phyloP scores from a whole-genome alignment of 2,113 vertebrate genomes.

The Microcebus jonahi region DNA sequence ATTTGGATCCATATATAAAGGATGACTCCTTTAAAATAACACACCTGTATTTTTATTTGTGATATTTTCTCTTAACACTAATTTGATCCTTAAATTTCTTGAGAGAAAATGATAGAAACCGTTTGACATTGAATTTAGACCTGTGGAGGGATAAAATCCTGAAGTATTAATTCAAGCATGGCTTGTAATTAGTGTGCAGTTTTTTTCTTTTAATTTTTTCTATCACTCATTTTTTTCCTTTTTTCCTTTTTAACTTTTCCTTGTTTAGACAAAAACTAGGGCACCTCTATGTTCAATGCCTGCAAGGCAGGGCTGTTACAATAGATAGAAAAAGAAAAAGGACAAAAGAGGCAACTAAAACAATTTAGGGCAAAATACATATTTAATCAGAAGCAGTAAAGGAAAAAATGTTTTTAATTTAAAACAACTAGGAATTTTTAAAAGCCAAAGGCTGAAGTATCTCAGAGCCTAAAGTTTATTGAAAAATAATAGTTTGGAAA shows the following conservation, averaged over 20 bases:
- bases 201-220: neutral
- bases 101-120: neutral
- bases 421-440: neutral
- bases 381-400: neutral
- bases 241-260: neutral
- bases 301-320: no score
- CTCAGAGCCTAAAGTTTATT: neutral
- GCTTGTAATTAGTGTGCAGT: neutral
- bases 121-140: neutral
- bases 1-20: neutral
- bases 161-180: neutral
- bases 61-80: neutral
- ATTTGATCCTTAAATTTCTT: neutral
- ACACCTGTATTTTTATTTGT: neutral
- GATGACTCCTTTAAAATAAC: neutral
- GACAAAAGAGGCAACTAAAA: neutral
- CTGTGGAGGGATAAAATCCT: neutral
- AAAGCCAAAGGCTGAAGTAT: neutral
- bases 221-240: neutral
- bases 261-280: neutral
- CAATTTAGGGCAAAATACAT: neutral
- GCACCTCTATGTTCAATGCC: accelerated
- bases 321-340: neutral
- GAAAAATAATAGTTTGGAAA: neutral
- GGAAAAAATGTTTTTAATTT: neutral